Conservation (phyloP, 2,797 vertebrate species). For the Syngnathus rostellatus region DNA sequence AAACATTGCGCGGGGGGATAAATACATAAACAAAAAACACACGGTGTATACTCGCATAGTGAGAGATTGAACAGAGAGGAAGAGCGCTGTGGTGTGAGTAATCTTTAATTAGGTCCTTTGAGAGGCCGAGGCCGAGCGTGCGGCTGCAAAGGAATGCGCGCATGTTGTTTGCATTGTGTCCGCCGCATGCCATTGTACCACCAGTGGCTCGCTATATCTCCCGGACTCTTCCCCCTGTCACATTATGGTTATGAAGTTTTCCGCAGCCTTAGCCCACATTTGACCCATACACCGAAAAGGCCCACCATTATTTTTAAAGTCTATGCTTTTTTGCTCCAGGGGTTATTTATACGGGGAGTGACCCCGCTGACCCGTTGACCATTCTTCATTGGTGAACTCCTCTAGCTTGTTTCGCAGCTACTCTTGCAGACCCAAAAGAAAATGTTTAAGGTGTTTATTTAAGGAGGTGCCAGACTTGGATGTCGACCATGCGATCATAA, state of each 20-base stretch:
- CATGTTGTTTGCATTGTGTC: slow-evolving; percentile 61
- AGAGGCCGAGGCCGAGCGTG: slow-evolving; percentile 44
- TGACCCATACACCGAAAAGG: slow-evolving; percentile 30
- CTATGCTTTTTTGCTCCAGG: slow-evolving; percentile 57
- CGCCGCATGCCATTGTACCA: slow-evolving; percentile 56
- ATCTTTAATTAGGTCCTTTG: slow-evolving; percentile 58
- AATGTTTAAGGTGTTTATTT: neutral
- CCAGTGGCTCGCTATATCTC: slow-evolving; percentile 55
- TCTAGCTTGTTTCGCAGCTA: slow-evolving; percentile 36
- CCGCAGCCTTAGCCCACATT: slow-evolving; percentile 53
- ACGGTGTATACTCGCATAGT: slow-evolving; percentile 17
- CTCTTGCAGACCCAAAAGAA: slow-evolving; percentile 6
- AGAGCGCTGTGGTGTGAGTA: slow-evolving; percentile 45
- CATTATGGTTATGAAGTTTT: slow-evolving; percentile 58
- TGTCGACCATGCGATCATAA: slow-evolving; percentile 3
- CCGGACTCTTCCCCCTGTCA: slow-evolving; percentile 53
- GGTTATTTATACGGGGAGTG: slow-evolving; percentile 48
- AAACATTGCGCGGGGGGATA: slow-evolving; percentile 28
- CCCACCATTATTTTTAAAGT: slow-evolving; percentile 48
- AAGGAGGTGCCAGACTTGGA: slow-evolving; percentile 7
- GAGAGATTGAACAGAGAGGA: slow-evolving; percentile 34
- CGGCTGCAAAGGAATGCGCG: slow-evolving; percentile 55
- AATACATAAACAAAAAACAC: slow-evolving; percentile 25
- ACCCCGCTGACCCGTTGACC: slow-evolving; percentile 43
- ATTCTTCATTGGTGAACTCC: slow-evolving; percentile 25